phyloP scores from a whole-genome alignment of 2,888 invertebrate species.

The Cheilosia grossa region DNA sequence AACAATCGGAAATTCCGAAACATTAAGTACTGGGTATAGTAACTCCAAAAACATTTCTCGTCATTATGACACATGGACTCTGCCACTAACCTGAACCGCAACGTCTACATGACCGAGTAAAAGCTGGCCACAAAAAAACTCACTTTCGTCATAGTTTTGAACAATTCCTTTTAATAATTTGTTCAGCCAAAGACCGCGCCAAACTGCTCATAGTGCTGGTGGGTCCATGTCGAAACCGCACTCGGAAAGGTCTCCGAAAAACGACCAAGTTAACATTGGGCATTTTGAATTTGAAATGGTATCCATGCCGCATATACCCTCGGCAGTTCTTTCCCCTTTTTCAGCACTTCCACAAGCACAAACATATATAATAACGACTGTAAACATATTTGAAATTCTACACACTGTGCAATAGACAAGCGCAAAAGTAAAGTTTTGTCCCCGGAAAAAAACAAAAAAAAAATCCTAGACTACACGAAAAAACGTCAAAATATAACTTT shows the following conservation, averaged over 20 bases:
- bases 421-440: conserved; percentile 59
- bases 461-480: conserved; percentile 34
- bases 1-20: conserved; percentile 19
- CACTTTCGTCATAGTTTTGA: conserved; percentile 1
- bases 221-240: conserved; percentile 7
- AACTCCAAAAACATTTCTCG: conserved; percentile 13
- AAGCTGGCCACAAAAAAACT: not conserved
- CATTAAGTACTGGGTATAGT: conserved; percentile 11
- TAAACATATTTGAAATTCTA: conserved; percentile 29
- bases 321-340: not conserved
- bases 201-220: not conserved
- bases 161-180: conserved; percentile 43
- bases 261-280: not conserved
- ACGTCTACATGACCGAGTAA: not conserved
- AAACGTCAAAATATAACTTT: conserved; percentile 47
- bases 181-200: conserved; percentile 18
- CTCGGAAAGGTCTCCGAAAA: not conserved
- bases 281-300: not conserved
- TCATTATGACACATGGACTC: conserved; percentile 15
- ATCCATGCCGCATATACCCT: not conserved
- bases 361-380: not conserved
- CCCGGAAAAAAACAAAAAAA: conserved; percentile 5
- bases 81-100: not conserved
- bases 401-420: conserved; percentile 53
- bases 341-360: not conserved